Evolutionary conservation across 1,140 invertebrate species (phyloP), one percentile per base, ranked within the genome.

Genomic region (Monomorium pharaonis): DNA sequence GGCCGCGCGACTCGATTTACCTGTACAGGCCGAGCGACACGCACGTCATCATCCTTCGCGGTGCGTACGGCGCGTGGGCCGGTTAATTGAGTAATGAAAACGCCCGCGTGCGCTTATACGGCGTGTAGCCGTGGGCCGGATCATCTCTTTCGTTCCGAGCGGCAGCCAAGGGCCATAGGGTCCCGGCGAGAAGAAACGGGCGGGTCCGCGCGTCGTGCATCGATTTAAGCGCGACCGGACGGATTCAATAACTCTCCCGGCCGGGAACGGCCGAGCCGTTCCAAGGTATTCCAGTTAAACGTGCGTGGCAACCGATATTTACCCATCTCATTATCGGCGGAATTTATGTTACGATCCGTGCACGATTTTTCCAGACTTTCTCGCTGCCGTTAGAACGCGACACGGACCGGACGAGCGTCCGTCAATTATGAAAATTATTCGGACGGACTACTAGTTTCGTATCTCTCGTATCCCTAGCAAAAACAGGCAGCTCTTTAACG

Each of bases 231-330:
- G 27, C 67, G 69, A 84, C 67, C 70, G 58, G 84, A 88, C 60
- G 83, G 83, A 91, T 91, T 89, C 89, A 88, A 91, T 91, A 91
- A 89, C 86, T 91, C 86, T 88, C 60, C 63, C 37, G 58, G 77
- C 84, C 27, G 63, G 63, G 60, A 42, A 37, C 72, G 70, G 30
- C 49, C 72, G 51, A 56, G 67, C 60, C 42, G 85, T 86, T 84
- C 88, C 89, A 91, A 88, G 90, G 87, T 72, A 86, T 85, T 89
- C 89, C 84, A 69, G 88, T 90, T 91, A 88, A 88, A 91, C 89
- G 86, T 90, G 86, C 89, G 89, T 89, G 90, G 80, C 89, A 92
- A 92, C 87, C 87, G 87, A 91, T 92, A 90, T 91, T 92, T 92
- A 91, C 76, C 86, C 87, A 91, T 92, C 91, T 92, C 90, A 92